Evolutionary conservation across 1,140 invertebrate species (phyloP), one percentile per base, ranked within the genome.

Genomic region (Drosophila yakuba): DNA sequence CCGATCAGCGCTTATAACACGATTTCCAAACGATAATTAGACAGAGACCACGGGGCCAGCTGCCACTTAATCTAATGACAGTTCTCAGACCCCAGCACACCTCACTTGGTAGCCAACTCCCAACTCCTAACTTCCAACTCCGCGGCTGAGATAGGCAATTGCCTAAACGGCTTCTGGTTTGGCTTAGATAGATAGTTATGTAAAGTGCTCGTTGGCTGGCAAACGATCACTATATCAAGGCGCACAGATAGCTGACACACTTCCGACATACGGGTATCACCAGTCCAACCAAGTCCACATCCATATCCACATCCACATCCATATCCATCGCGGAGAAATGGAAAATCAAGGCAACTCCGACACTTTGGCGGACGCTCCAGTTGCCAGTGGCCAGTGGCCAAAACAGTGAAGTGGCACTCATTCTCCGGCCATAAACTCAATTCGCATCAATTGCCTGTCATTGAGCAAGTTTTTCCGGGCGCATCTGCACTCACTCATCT

Each of bases 11-110:
- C 78, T 83, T 60, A 66, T 77, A 89, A 89, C 83, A 83, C 80
- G 84, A 88, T 86, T 88, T 86, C 60, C 71, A 88, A 88, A 69
- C 72, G 80, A 86, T 86, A 86, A 88, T 88, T 86, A 88, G 71
- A 71, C 58, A 55, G 41, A 68, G 57, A 20, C 64, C 67, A 38
- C 63, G 35, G 50, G 60, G 14, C 67, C 55, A 81, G 69, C 84
- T 69, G 84, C 83, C 84, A 88, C 79, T 88, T 83, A 88, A 89
- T 83, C 79, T 88, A 88, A 88, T 88, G 83, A 76, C 83, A 88
- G 83, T 88, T 88, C 84, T 89, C 79, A 39, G 48, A 28, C 45
- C 56, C 45, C 56, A 57, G 55, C 76, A 63, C 76, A 77, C 66
- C 62, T 50, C 39, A 38, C 45, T 32, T 43, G 43, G 45, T 36